phyloP scores from a whole-genome alignment of 2,113 vertebrate genomes.

The Erythrolamprus reginae region DNA sequence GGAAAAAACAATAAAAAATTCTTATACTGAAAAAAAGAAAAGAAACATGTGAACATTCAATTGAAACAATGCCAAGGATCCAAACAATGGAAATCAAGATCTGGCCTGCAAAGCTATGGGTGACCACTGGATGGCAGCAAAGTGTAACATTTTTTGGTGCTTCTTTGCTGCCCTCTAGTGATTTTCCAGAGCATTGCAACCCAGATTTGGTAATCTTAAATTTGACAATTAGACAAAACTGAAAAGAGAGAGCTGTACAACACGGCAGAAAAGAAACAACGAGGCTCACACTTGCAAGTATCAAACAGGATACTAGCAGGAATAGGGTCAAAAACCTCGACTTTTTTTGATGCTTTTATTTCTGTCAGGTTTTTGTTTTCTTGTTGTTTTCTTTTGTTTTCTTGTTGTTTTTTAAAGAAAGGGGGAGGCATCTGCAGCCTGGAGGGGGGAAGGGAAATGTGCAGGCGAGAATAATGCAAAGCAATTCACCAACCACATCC shows the following conservation, averaged over 20 bases:
- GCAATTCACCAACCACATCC: conserved; percentile 26
- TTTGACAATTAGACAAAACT: neutral
- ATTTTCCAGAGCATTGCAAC: neutral
- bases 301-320: neutral
- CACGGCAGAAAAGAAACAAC: neutral
- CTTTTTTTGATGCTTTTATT: neutral
- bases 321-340: neutral
- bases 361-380: neutral
- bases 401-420: neutral
- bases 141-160: neutral
- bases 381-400: neutral
- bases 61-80: neutral
- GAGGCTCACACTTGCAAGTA: neutral
- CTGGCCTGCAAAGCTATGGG: neutral
- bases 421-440: neutral
- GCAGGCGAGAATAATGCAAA: neutral
- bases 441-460: too few species aligned
- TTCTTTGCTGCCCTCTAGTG: neutral
- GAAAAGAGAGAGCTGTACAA: neutral
- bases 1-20: too few species aligned
- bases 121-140: neutral
- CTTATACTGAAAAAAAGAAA: too few species aligned
- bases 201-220: neutral
- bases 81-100: neutral
- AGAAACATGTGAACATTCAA: neutral